Evolutionary conservation across 2,888 invertebrate genomes (phyloP).

Genomic region (Drosophila aldrichi): DNA sequence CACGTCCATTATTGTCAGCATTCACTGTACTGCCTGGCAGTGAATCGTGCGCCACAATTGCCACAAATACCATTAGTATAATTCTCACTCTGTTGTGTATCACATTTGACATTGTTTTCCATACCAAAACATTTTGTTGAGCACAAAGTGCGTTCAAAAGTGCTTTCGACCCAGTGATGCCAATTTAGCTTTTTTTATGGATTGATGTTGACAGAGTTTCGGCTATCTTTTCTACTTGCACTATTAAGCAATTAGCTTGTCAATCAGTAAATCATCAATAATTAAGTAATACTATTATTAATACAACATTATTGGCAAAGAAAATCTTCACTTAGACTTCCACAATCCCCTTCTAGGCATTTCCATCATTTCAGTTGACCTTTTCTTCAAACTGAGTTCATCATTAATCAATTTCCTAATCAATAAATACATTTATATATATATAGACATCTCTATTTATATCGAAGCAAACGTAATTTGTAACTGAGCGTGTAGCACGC

Average conservation of each 20-base stretch:
- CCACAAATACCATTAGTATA: conserved; percentile 38
- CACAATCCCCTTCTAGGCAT: not conserved
- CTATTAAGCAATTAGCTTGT: too few species aligned
- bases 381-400: not conserved
- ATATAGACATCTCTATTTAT: not conserved
- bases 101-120: conserved; percentile 62
- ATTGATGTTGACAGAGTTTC: not conserved
- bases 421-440: conserved; percentile 1
- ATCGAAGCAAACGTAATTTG: not conserved
- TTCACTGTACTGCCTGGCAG: conserved; percentile 3
- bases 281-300: not conserved
- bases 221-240: too few species aligned
- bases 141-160: not conserved
- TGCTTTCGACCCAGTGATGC: not conserved
- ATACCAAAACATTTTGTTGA: conserved; percentile 27
- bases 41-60: conserved; percentile 15
- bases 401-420: not conserved
- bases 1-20: conserved; percentile 5
- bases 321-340: not conserved
- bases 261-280: too few species aligned
- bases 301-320: too few species aligned
- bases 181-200: not conserved
- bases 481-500: not conserved
- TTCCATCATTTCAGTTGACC: not conserved
- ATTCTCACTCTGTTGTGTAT: conserved; percentile 21